Percentiles rank a stretch among this genome's conserved stretches.
Evolutionary conservation across 2,113 vertebrate species (phyloP).

Genomic region (Oenanthe melanoleuca): DNA sequence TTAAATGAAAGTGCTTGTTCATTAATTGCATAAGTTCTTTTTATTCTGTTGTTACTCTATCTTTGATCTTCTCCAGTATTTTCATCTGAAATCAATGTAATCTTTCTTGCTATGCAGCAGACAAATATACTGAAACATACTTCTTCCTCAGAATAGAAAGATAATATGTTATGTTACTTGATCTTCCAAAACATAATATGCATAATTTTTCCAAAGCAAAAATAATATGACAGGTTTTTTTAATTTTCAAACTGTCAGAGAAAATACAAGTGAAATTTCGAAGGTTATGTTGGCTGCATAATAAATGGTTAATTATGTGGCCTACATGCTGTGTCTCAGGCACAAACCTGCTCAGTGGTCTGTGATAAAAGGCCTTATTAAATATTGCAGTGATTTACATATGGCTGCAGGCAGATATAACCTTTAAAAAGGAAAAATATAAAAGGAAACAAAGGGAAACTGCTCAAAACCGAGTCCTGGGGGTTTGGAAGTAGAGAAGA

Average conservation of each 20-base stretch:
- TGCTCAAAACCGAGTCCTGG: not conserved
- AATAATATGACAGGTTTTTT: not conserved
- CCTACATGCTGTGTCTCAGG: slow-evolving; percentile 37
- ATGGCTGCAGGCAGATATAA: not conserved
- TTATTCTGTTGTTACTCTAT: not conserved
- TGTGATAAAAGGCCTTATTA: slow-evolving; percentile 51
- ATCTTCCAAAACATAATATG: not conserved
- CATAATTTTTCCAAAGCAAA: not conserved
- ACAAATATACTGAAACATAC: not conserved
- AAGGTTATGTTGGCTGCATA: not conserved
- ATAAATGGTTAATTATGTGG: slow-evolving; percentile 51
- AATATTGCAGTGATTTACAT: slow-evolving; percentile 2
- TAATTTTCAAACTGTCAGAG: not conserved
- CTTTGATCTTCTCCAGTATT: not conserved
- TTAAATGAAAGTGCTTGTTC: not conserved
- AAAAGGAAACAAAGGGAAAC: not conserved
- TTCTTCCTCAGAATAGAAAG: not conserved
- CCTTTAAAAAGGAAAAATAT: slow-evolving; percentile 1
- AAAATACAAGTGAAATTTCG: not conserved
- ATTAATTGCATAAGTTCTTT: not conserved
- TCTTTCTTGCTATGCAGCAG: not conserved
- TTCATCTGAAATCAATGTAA: not conserved
- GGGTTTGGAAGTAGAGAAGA: not conserved
- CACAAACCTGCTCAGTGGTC: slow-evolving; percentile 41
- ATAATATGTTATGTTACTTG: not conserved